Percentiles rank a stretch among this genome's conserved stretches.
Conservation (phyloP, 2,113 vertebrate species). For the Procavia capensis region DNA sequence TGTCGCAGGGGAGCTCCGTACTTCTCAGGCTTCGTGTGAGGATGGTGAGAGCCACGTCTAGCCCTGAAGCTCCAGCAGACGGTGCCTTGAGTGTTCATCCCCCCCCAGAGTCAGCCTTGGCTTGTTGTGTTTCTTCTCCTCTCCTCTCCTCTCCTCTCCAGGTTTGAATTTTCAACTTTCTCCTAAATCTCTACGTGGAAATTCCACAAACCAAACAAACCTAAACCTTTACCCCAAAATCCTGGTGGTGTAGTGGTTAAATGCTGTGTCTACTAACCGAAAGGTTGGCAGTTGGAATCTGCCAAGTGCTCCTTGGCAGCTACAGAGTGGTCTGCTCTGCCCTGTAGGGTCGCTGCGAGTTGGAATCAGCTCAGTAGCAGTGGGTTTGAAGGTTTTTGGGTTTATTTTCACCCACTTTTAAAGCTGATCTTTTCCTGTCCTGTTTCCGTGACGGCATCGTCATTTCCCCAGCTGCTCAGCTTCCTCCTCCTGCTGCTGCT, state of each 20-base stretch:
- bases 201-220: not conserved
- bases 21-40: not conserved
- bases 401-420: not conserved
- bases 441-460: not conserved
- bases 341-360: too few species aligned
- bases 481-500: not conserved
- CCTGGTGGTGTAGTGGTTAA: too few species aligned
- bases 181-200: not conserved
- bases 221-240: too few species aligned
- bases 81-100: too few species aligned
- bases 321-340: too few species aligned
- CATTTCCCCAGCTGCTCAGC: rapidly evolving
- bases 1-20: rapidly evolving
- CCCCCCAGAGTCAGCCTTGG: not conserved
- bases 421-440: not conserved
- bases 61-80: too few species aligned
- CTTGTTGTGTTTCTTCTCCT: not conserved
- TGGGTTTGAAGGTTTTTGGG: too few species aligned
- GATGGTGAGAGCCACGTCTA: not conserved
- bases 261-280: too few species aligned
- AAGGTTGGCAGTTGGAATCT: too few species aligned
- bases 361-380: too few species aligned
- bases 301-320: too few species aligned
- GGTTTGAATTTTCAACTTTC: not conserved
- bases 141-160: too few species aligned